Percentiles rank a stretch among this genome's conserved stretches.
Evolutionary conservation across 1,140 invertebrate genomes (phyloP).

Genomic region (Heliconius hermathena): DNA sequence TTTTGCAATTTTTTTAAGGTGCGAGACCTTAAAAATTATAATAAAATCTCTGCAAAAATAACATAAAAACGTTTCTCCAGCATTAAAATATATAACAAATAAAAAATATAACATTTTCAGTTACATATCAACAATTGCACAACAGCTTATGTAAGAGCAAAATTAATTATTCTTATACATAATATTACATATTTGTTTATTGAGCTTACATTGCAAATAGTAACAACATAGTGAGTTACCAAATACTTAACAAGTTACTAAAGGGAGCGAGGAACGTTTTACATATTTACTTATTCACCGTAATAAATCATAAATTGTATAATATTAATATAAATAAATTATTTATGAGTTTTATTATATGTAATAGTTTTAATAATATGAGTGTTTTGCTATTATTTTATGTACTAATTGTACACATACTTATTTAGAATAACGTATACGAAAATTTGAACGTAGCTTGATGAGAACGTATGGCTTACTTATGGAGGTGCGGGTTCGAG

Average conservation of each 20-base stretch:
- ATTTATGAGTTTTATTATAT: no score
- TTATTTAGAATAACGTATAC: no score
- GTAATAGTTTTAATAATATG: no score
- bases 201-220: slow-evolving; percentile 6
- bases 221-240: background rate
- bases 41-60: no score
- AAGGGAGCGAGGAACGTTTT: slow-evolving; percentile 9
- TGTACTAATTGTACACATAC: no score
- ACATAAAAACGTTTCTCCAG: no score
- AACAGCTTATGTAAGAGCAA: background rate
- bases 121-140: background rate
- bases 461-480: no score
- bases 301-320: slow-evolving; percentile 10
- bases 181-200: slow-evolving; percentile 10
- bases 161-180: slow-evolving; percentile 4
- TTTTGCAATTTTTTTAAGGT: no score
- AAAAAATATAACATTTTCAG: background rate
- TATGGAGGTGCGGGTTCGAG: no score
- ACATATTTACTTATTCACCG: background rate
- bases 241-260: slow-evolving; percentile 1
- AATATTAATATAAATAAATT: background rate
- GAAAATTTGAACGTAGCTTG: no score
- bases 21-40: no score
- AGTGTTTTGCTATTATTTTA: no score
- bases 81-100: background rate